Base-by-base conservation (phyloP, 2,888 invertebrate genomes). In the Aromia moschata region DNA sequence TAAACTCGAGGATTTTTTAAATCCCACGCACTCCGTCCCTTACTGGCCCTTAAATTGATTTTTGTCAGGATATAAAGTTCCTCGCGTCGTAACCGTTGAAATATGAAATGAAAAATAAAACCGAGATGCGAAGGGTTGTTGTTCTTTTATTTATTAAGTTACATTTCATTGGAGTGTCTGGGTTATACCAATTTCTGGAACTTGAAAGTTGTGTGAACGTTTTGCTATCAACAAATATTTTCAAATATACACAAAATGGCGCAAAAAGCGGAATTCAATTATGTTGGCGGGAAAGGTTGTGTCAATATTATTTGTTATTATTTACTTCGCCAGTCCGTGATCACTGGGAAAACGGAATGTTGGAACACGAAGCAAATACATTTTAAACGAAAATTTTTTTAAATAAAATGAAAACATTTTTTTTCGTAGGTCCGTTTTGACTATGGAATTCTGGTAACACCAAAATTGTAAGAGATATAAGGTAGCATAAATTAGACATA, bases 41-140 rank as follows among this genome's bases (percentile, higher is more conserved):
- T 2, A n/a, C 31, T 10, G 31, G 31, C 10, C 31, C 31, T 33
- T 16, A 46, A 46, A 46, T 55, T 45, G 55, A 45, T 55, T 55
- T 55, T 38, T 38, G 37, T 56, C 30, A 15, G 18, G 43, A 25
- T 49, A 56, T 49, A 49, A 43, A 56, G 43, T 33, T 41, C 37
- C 36, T 18, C 14, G 31, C 16, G 17, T 17, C 30, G 44, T 12
- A 16, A 36, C n/a, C 56, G 33, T 17, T 33, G 56, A 36, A 51
- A 49, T 41, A 41, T 41, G 47, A 47, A 56, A 47, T 56, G 47
- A 47, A 56, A 41, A 56, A 56, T 49, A 40, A 49, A 46, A 41
- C 43, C 36, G 36, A 20, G 38, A 56, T 15, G 43, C 16, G 17
- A 18, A 47, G n/a, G 56, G 41, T 18, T 25, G 38, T 30, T 47